A percentile compares a stretch with the other conserved stretches of the same genome.
Evolutionary conservation across 2,888 invertebrate genomes (phyloP).

Genomic region (Idaea straminata): DNA sequence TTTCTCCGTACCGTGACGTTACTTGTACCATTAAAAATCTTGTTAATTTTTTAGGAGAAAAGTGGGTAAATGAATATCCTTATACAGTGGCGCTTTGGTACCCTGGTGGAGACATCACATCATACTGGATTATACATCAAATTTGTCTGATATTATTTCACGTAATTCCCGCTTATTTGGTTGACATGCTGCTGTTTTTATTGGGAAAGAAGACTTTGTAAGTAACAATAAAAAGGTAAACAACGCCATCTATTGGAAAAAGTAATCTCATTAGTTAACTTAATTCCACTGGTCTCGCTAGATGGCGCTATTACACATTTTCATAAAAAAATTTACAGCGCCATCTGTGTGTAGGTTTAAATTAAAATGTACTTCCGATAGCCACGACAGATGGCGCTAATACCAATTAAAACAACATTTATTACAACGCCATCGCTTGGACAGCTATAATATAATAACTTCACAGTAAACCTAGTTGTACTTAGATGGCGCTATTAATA

Average conservation of each 20-base stretch:
- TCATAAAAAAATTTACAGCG: background rate
- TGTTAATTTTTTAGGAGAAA: conserved; percentile 55
- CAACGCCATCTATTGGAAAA: background rate
- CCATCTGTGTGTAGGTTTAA: background rate
- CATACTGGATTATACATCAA: conserved; percentile 83
- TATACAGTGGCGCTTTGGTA: conserved; percentile 89
- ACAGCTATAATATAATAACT: too few relatives aligned
- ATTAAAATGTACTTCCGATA: background rate
- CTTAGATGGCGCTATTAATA: too few relatives aligned
- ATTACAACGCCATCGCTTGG: too few relatives aligned
- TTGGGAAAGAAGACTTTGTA: conserved; percentile 89
- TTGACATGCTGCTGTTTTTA: conserved; percentile 84
- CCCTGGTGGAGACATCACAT: conserved; percentile 86
- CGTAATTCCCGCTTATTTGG: conserved; percentile 86
- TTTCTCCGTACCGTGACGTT: background rate
- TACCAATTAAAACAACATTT: too few relatives aligned
- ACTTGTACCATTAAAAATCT: too few relatives aligned
- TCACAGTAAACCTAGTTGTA: too few relatives aligned
- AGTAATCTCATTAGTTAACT: background rate
- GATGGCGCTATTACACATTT: background rate
- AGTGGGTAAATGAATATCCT: conserved; percentile 83
- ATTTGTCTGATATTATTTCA: conserved; percentile 86
- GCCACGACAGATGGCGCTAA: too few relatives aligned
- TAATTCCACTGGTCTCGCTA: background rate
- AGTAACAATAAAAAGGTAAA: conserved; percentile 53